Evolutionary conservation across 2,888 invertebrate genomes (phyloP).

Genomic region (Erannis defoliaria): DNA sequence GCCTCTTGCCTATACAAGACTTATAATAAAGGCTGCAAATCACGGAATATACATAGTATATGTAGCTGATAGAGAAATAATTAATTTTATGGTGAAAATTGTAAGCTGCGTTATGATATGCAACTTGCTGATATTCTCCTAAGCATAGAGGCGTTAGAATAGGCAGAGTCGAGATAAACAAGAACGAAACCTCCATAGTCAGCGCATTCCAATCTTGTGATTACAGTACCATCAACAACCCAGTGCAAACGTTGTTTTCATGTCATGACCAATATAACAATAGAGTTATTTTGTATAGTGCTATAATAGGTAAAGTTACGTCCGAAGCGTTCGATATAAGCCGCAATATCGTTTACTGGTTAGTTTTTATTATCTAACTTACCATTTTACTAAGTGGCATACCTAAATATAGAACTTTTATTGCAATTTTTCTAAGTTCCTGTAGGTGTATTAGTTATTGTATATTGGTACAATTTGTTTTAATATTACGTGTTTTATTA

Average conservation of each 20-base stretch:
- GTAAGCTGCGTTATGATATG: slow-evolving; percentile 87
- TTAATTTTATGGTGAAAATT: slow-evolving; percentile 87
- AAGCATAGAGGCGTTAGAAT: slow-evolving; percentile 32
- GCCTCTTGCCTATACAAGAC: slow-evolving; percentile 88
- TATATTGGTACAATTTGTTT: slow-evolving; percentile 85
- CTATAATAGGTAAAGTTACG: slow-evolving; percentile 72
- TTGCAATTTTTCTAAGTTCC: slow-evolving; percentile 86
- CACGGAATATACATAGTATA: slow-evolving; percentile 85
- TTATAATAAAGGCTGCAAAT: slow-evolving; percentile 87
- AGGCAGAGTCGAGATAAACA: background rate
- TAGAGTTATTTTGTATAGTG: slow-evolving; percentile 71
- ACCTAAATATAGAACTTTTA: slow-evolving; percentile 85
- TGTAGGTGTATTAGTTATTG: slow-evolving; percentile 85
- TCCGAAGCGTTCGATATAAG: slow-evolving; percentile 56
- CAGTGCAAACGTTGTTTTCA: slow-evolving; percentile 69
- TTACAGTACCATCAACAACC: slow-evolving; percentile 42
- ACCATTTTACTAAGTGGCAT: slow-evolving; percentile 83
- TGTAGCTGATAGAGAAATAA: slow-evolving; percentile 80
- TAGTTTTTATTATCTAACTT: slow-evolving; percentile 67
- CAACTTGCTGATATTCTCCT: slow-evolving; percentile 61
- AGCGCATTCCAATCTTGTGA: slow-evolving; percentile 81
- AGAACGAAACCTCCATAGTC: slow-evolving; percentile 59
- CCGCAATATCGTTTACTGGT: slow-evolving; percentile 61
- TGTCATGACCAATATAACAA: slow-evolving; percentile 72
- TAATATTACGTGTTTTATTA: slow-evolving; percentile 81